phyloP scores from a whole-genome alignment of 2,888 invertebrate genomes.

The Limnephilus marmoratus region DNA sequence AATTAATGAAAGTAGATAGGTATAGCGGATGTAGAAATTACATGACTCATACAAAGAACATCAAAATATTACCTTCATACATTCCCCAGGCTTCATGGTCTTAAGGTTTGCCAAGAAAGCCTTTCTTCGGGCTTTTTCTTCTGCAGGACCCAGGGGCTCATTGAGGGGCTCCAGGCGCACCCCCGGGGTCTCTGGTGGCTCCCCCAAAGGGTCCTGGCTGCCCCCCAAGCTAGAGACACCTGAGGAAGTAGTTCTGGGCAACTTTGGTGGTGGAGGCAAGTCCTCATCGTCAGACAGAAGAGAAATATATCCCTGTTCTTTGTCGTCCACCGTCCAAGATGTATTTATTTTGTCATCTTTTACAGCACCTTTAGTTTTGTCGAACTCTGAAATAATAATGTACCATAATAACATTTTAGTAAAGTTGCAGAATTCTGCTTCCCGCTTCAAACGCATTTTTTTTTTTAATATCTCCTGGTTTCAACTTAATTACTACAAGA shows the following conservation, averaged over 20 bases:
- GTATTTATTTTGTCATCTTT: neutral
- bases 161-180: slow-evolving; percentile 78
- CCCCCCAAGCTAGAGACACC: neutral
- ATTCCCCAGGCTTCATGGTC: slow-evolving; percentile 72
- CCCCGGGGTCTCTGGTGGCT: slow-evolving; percentile 69
- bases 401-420: too few relatives aligned
- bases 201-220: neutral
- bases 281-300: slow-evolving; percentile 41
- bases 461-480: too few relatives aligned
- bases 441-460: too few relatives aligned
- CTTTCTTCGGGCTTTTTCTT: slow-evolving; percentile 47
- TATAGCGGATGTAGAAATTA: too few relatives aligned
- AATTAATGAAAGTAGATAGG: too few relatives aligned
- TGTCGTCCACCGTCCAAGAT: neutral
- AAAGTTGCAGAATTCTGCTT: too few relatives aligned
- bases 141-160: neutral
- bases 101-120: slow-evolving; percentile 37
- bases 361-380: neutral
- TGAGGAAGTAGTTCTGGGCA: neutral
- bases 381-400: neutral
- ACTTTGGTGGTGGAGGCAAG: too few relatives aligned
- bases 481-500: too few relatives aligned
- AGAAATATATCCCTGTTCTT: slow-evolving; percentile 39
- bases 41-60: too few relatives aligned
- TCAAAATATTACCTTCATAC: too few relatives aligned